phyloP scores from a whole-genome alignment of 2,113 vertebrate species.

The Oreochromis spilurus region DNA sequence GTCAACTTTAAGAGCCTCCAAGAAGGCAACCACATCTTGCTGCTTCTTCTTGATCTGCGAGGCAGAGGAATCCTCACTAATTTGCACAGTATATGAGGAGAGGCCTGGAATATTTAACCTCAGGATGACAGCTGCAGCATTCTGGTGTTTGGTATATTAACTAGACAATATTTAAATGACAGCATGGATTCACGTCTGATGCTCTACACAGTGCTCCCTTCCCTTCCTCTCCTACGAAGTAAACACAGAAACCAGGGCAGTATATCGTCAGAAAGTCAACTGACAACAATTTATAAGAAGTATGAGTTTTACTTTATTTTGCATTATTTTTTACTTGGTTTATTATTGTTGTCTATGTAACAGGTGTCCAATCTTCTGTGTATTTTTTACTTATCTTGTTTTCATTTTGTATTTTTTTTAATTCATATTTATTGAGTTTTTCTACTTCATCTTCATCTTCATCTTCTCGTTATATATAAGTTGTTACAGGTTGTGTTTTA shows the following conservation, averaged over 20 bases:
- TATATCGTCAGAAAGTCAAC: not conserved
- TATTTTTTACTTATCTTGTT: not conserved
- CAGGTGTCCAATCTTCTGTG: not conserved
- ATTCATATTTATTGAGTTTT: not conserved
- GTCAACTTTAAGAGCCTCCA: slow-evolving; percentile 95
- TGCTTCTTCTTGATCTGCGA: slow-evolving; percentile 97
- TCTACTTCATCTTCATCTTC: not conserved
- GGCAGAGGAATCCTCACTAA: not conserved
- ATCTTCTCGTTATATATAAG: not conserved
- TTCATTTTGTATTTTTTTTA: not conserved
- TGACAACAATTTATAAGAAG: not conserved
- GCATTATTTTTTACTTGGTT: not conserved
- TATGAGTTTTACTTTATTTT: not conserved
- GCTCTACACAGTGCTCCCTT: not conserved
- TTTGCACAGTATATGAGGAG: not conserved
- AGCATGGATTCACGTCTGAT: not conserved
- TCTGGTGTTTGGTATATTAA: not conserved
- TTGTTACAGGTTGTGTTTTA: not conserved
- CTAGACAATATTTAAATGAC: not conserved
- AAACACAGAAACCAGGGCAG: not conserved
- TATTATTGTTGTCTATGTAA: not conserved
- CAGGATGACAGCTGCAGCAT: not conserved
- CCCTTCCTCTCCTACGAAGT: not conserved
- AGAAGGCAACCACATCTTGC: slow-evolving; percentile 93
- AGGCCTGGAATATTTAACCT: not conserved